Evolutionary conservation across 2,797 vertebrate genomes (phyloP), one percentile per base, ranked within the genome.

Genomic region (Coilia nasus): DNA sequence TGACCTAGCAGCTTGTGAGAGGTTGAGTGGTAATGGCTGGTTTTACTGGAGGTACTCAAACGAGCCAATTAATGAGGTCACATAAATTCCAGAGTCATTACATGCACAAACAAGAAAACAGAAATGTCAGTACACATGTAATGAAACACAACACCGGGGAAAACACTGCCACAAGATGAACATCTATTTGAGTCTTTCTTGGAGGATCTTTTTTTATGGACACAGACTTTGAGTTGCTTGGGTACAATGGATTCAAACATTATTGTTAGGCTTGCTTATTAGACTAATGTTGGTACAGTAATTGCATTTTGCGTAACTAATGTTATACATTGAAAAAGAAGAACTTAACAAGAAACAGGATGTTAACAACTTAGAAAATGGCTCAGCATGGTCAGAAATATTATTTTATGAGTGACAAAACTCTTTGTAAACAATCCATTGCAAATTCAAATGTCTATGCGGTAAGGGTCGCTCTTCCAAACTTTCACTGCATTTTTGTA

Each of bases 31-130:
- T 78, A 78, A 78, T 78, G 71, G 31, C 71, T 44, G 35, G 31
- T 78, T 78, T 78, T 41, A 78, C 17, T 78, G 35, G 44, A 17
- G 71, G 35, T 78, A 78, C 71, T 78, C 71, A 78, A 44, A 41
- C 71, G 15, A 44, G 71, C 31, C 71, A 78, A 78, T 78, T 78
- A 78, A 78, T 44, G 35, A 78, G 71, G 71, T 78, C 71, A 78
- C 71, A 78, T 78, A 44, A 41, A 78, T 78, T 78, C 71, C 41
- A 15, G 67, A 41, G 35, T 44, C 35, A 78, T 78, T 78, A 78
- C 71, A 78, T 78, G 35, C 71, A 78, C 71, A 78, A 78, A 44
- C 71, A 44, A 78, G n/a, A n/a, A 59, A 44, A 44, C 71, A 78
- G 31, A 78, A 41, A 78, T 78, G 71, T 15, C 31, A 44, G 31